A percentile compares a stretch with the other conserved stretches of the same genome.
These are phyloP conservation scores for Echiichthys vipera DNA, from an alignment of 2,797 vertebrate genomes.

Conservation along the genomic window DNA sequence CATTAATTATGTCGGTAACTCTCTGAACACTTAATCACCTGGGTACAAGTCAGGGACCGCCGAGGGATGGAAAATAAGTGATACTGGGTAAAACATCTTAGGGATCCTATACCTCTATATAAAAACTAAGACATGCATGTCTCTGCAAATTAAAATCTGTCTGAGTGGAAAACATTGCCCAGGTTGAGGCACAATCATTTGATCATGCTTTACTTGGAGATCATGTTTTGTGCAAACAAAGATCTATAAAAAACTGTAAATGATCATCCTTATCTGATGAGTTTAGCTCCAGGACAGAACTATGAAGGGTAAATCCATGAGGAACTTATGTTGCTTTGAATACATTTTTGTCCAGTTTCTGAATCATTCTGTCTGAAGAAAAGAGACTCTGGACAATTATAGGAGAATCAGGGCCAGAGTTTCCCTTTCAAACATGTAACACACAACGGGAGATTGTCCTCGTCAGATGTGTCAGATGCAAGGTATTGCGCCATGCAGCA, in stretches of 20 bases:
- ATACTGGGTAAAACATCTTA: constrained; percentile 15
- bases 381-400: too few relatives aligned
- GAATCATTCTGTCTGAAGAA: not conserved
- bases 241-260: not conserved
- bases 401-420: too few relatives aligned
- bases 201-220: not conserved
- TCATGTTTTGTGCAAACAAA: not conserved
- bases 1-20: constrained; percentile 58
- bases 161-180: not conserved
- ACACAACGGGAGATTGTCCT: too few relatives aligned
- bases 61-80: constrained; percentile 19
- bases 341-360: not conserved
- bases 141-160: constrained; percentile 1
- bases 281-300: not conserved
- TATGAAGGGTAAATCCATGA: not conserved
- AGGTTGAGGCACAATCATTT: not conserved
- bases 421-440: too few relatives aligned
- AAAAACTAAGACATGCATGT: constrained; percentile 1
- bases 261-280: not conserved
- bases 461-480: too few relatives aligned
- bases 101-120: too few relatives aligned
- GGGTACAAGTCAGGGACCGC: constrained; percentile 33
- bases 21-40: constrained; percentile 47
- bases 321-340: not conserved
- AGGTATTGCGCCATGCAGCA: too few relatives aligned